Evolutionary conservation across 92 coral and sea anemone species (phyloP).

Genomic region (Heliopora coerulea): DNA sequence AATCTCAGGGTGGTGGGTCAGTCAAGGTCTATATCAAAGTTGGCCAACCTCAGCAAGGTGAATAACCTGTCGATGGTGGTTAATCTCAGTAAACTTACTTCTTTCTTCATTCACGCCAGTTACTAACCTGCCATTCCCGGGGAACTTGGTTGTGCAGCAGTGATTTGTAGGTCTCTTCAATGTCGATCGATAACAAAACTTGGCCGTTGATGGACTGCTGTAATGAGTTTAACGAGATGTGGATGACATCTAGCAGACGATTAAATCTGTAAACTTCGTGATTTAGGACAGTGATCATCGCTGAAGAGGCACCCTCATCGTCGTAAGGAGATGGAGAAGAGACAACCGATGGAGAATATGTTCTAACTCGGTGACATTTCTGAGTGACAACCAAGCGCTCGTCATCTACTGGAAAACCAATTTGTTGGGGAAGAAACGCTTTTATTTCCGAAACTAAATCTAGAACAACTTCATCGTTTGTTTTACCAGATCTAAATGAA

Average conservation of each 20-base stretch:
- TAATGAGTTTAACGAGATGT: conserved; percentile 70
- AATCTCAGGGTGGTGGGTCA: too few relatives aligned
- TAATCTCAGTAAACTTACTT: too few relatives aligned
- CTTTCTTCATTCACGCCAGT: too few relatives aligned
- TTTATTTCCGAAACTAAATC: conserved; percentile 74
- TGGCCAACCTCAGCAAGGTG: too few relatives aligned
- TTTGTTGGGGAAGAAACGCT: conserved; percentile 48
- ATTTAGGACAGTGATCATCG: conserved; percentile 64
- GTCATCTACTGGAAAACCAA: not conserved
- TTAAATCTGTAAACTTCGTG: conserved; percentile 82
- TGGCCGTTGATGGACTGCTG: conserved; percentile 78
- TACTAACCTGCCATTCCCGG: conserved; percentile 78
- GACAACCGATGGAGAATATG: not conserved
- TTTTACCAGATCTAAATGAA: conserved; percentile 66
- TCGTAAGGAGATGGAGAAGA: conserved; percentile 37
- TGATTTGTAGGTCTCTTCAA: conserved; percentile 85
- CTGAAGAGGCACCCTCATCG: conserved; percentile 46
- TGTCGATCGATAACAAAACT: conserved; percentile 73
- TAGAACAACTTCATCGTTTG: conserved; percentile 81
- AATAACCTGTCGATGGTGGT: too few relatives aligned
- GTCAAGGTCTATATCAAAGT: too few relatives aligned
- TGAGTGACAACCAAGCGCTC: not conserved
- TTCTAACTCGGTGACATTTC: not conserved
- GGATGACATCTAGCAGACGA: conserved; percentile 66
- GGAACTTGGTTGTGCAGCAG: conserved; percentile 80